phyloP scores from a whole-genome alignment of 2,797 vertebrate species.

The Megaceryle alcyon region DNA sequence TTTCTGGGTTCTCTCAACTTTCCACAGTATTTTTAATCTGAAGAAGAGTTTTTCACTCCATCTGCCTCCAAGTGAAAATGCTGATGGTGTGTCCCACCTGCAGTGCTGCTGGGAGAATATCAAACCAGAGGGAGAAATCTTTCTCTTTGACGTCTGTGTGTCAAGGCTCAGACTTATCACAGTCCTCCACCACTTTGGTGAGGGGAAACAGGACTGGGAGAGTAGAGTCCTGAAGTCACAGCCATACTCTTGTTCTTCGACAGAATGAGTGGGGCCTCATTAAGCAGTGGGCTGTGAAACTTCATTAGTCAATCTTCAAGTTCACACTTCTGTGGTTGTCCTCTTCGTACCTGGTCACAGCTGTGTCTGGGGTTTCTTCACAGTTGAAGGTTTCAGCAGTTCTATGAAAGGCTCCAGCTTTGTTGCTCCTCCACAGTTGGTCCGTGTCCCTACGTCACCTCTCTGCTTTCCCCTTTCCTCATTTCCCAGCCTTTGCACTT shows the following conservation, averaged over 20 bases:
- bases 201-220: not conserved
- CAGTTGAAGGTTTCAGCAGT: not conserved
- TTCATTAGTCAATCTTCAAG: not conserved
- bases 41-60: not conserved
- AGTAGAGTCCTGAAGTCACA: not conserved
- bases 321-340: not conserved
- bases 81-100: not conserved
- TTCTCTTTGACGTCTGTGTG: not conserved
- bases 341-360: not conserved
- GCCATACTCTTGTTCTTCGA: not conserved
- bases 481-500: not conserved
- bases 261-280: not conserved
- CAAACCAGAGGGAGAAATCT: not conserved
- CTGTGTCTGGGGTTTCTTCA: not conserved
- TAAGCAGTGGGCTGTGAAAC: not conserved
- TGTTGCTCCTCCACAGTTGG: not conserved
- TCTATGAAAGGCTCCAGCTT: not conserved
- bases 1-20: not conserved
- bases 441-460: not conserved
- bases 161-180: not conserved
- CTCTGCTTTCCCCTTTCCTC: not conserved
- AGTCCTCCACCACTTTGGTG: rapidly evolving
- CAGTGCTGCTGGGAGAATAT: not conserved
- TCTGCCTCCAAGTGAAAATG: not conserved
- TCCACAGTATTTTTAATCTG: not conserved